These are phyloP conservation scores for Ectropis crepuscularia DNA, from an alignment of 2,888 invertebrate species.

Conservation along the genomic window DNA sequence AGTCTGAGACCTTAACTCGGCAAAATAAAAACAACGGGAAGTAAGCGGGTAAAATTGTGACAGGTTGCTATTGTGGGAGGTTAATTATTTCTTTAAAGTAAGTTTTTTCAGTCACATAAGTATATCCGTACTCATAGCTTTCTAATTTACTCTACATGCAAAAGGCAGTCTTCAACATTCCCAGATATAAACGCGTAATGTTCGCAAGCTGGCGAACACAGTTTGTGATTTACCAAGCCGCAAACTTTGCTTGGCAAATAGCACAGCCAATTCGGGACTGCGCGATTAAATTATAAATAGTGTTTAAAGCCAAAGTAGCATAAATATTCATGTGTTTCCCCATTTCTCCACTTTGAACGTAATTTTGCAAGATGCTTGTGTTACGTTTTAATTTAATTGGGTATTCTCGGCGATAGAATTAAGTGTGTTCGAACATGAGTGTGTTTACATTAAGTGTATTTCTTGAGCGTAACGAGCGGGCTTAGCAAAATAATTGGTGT, in stretches of 20 bases:
- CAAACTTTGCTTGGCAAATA: slow-evolving; percentile 61
- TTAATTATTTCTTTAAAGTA: no score
- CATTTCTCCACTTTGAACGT: slow-evolving; percentile 40
- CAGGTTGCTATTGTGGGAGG: no score
- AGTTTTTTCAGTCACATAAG: no score
- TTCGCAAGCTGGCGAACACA: slow-evolving; percentile 47
- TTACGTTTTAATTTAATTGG: slow-evolving; percentile 38
- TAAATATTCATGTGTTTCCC: slow-evolving; percentile 60
- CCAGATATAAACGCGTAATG: slow-evolving; percentile 40
- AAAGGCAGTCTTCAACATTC: slow-evolving; percentile 17
- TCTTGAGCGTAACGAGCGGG: no score
- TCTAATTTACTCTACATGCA: slow-evolving; percentile 17
- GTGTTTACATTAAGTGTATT: not conserved
- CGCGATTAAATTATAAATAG: slow-evolving; percentile 60
- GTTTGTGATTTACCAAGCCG: slow-evolving; percentile 50
- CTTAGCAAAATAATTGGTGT: not conserved
- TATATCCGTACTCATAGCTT: no score
- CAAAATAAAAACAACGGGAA: no score
- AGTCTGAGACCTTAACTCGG: no score
- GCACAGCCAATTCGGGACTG: slow-evolving; percentile 51
- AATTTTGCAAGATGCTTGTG: slow-evolving; percentile 37
- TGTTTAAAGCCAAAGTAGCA: slow-evolving; percentile 53
- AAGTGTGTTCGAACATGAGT: slow-evolving; percentile 11
- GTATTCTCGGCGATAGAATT: slow-evolving; percentile 20
- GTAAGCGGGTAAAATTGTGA: no score